A percentile compares a stretch with the other conserved stretches of the same genome.
These are phyloP conservation scores for Iguana delicatissima DNA, from an alignment of 2,797 vertebrate genomes.

Conservation along the genomic window DNA sequence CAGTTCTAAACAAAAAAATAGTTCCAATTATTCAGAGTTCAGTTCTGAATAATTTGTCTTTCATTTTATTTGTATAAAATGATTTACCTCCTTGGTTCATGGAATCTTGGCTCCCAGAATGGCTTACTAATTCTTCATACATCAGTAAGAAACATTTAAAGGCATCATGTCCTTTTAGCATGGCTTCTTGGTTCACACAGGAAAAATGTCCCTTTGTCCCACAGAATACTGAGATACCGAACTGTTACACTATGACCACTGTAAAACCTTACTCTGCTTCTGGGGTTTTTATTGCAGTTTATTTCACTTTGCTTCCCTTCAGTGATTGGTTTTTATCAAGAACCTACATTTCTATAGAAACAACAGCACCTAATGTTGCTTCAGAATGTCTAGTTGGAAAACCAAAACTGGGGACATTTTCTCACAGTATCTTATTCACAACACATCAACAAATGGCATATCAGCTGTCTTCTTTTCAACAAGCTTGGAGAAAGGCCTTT, in stretches of 20 bases:
- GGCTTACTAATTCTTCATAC: conserved; percentile 35
- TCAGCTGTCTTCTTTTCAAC: conserved; percentile 55
- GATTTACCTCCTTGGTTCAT: conserved; percentile 19
- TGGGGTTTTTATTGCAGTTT: conserved; percentile 73
- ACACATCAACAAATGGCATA: background rate
- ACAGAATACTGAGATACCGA: conserved; percentile 65
- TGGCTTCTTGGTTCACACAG: conserved; percentile 53
- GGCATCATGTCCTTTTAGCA: conserved; percentile 7
- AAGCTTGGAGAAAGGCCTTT: conserved; percentile 62
- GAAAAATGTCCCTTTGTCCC: conserved; percentile 60
- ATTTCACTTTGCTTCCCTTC: conserved; percentile 70
- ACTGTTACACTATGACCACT: conserved; percentile 79
- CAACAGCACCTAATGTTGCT: conserved; percentile 62
- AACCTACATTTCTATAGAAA: conserved; percentile 73
- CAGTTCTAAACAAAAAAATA: background rate
- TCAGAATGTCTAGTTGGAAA: conserved; percentile 68
- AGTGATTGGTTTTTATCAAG: conserved; percentile 71
- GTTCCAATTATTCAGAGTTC: background rate
- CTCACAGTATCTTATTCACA: conserved; percentile 55
- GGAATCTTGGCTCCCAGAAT: background rate
- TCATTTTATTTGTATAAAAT: background rate
- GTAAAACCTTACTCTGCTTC: conserved; percentile 71
- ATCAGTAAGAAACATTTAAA: conserved; percentile 33
- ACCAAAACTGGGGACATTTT: conserved; percentile 67
- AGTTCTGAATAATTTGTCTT: background rate